Base-by-base conservation (phyloP, 2,888 invertebrate species). In the Lacanobia oleracea region DNA sequence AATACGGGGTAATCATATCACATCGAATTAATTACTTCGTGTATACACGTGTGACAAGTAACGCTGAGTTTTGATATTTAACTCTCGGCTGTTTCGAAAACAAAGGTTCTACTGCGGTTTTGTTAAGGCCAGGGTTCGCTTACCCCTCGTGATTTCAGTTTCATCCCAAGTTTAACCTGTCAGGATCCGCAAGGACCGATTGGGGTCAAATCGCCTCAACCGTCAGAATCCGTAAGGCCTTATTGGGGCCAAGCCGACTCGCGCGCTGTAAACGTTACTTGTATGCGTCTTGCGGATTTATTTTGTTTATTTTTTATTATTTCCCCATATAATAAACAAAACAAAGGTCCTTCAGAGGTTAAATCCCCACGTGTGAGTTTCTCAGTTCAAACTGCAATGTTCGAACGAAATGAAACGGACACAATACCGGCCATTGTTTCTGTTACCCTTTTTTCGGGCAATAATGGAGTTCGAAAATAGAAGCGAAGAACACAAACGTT, bases 321-420 rank as follows among this genome's bases (percentile, higher is more conserved):
- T n/a, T n/a, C n/a, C n/a, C n/a, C n/a, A n/a, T n/a, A n/a, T n/a
- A n/a, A n/a, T n/a, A n/a, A n/a, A n/a, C n/a, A n/a, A n/a, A n/a
- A n/a, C n/a, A n/a, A n/a, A n/a, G n/a, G n/a, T n/a, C n/a, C n/a
- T n/a, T n/a, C n/a, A n/a, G n/a, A n/a, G n/a, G n/a, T n/a, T n/a
- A n/a, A n/a, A n/a, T n/a, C n/a, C 79, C 64, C 75, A 79, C 80
- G 76, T 70, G 67, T 72, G 67, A 76, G 75, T 82, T 83, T 78
- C 72, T 83, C 81, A 77, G 70, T 77, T 74, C 77, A 84, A 86
- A 88, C 40, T 8, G 75, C n/a, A 84, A 86, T 89, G 88, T 88
- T 86, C 87, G 82, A 84, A 83, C 79, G 82, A 88, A 92, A 90
- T 91, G 89, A 89, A 92, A 90, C 84, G 87, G 76, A 86, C 88